Conservation (phyloP, 1,140 invertebrate species). For the Notospermus geniculatus region DNA sequence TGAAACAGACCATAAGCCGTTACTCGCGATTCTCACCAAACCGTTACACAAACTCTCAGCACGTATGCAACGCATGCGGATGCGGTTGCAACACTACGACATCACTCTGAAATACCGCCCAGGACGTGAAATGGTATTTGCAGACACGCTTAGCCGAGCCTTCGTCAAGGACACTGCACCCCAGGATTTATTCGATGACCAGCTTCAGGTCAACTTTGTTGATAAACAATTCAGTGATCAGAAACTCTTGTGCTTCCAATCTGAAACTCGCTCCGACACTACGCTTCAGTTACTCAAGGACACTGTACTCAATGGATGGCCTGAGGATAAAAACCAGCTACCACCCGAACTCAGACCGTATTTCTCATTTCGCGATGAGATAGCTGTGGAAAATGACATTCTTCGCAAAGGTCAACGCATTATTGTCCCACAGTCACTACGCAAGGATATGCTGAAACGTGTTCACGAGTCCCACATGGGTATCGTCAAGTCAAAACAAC, state of each 20-base stretch:
- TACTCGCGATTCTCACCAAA: conserved; percentile 5
- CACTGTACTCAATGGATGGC: background rate
- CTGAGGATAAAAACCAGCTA: background rate
- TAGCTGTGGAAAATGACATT: background rate
- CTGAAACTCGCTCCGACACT: background rate
- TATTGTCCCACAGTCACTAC: conserved; percentile 41
- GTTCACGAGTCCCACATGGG: conserved; percentile 53
- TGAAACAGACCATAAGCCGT: conserved; percentile 12
- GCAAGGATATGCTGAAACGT: conserved; percentile 14
- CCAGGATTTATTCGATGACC: background rate
- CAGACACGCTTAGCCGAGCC: background rate
- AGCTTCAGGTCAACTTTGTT: background rate
- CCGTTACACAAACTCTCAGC: background rate
- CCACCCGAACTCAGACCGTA: background rate
- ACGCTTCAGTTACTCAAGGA: background rate
- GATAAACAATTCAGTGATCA: background rate
- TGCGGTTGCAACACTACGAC: no score
- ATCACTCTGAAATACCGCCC: no score
- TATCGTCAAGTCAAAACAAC: conserved; percentile 43
- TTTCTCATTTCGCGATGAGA: conserved; percentile 37
- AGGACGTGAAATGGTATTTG: background rate
- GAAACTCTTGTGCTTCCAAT: background rate
- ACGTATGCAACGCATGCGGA: background rate
- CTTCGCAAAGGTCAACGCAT: conserved; percentile 25
- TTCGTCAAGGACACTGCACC: background rate